These are phyloP conservation scores for Typhlomys cinereus DNA, from an alignment of 2,113 vertebrate genomes.

Conservation along the genomic window DNA sequence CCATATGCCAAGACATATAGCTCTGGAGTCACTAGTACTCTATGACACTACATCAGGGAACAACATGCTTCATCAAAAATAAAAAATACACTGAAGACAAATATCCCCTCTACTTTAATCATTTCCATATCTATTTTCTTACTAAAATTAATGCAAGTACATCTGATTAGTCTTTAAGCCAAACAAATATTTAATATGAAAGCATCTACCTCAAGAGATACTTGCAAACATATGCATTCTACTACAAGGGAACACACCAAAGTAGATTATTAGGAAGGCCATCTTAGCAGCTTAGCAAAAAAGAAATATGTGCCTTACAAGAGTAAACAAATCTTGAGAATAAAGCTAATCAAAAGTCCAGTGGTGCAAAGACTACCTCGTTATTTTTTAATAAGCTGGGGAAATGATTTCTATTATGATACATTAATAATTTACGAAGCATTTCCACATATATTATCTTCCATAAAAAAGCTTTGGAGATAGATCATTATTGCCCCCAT, in stretches of 20 bases:
- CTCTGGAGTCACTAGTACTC: not conserved
- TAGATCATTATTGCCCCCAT: constrained; percentile 16
- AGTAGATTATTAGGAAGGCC: constrained; percentile 50
- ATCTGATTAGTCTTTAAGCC: constrained; percentile 45
- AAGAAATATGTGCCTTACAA: constrained; percentile 38
- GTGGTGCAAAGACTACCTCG: constrained; percentile 49
- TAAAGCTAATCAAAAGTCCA: constrained; percentile 67
- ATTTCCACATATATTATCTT: constrained; percentile 60
- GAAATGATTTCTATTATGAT: constrained; percentile 67
- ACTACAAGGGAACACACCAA: not conserved
- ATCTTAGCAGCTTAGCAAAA: constrained; percentile 18
- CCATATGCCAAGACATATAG: not conserved
- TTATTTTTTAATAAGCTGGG: constrained; percentile 70
- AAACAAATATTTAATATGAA: constrained; percentile 60
- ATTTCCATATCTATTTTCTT: not conserved
- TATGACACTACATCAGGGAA: not conserved
- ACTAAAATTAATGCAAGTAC: constrained; percentile 49
- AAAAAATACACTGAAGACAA: not conserved
- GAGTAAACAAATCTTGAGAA: constrained; percentile 65
- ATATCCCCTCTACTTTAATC: not conserved
- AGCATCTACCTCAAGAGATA: constrained; percentile 24
- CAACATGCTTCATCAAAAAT: not conserved
- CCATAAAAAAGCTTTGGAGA: constrained; percentile 1
- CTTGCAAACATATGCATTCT: constrained; percentile 28
- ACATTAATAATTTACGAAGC: constrained; percentile 68